Base-by-base conservation (phyloP, 2,888 invertebrate genomes). In the Drosophila melanocephala region DNA sequence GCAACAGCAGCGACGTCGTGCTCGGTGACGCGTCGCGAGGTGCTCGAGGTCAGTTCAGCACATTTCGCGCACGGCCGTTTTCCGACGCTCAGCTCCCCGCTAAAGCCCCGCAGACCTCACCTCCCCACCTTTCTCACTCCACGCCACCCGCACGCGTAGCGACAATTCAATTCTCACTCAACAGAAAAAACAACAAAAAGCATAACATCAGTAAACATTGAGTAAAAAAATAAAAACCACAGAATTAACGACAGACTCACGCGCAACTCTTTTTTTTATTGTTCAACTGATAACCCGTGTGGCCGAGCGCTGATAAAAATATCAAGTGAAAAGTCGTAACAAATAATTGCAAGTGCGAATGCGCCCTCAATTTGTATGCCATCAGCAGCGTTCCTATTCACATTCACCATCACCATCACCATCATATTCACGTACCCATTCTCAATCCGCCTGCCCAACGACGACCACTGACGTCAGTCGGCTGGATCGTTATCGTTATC, bases 341-440 rank as follows among this genome's bases (percentile, higher is more conserved):
- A 63, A 64, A 59, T 70, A 81, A 78, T 75, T 73, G 62, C 55
- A 69, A 75, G 68, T 72, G 75, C 76, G 83, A 85, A 87, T 87
- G 85, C 86, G 78, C 87, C 84, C 80, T 75, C 89, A 83, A 88
- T 88, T 88, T 88, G 81, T 88, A 86, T 86, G 86, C 86, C 86
- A 83, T 56, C 83, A 80, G 58, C 67, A 65, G 52, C 64, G 47
- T 47, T 47, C 77, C 60, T 62, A 78, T 32, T 64, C 75, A 52
- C 59, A 83, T 30, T n/a, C 62, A 51, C 72, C 75, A 22, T 52
- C 42, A 42, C 39, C 39, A 50, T 39, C 12, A 32, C 42, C 33
- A 33, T 26, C 47, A 26, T 47, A 39, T 47, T 42, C 62, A n/a
- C 51, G 14, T 51, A 51, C 22, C n/a, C 50, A 50, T 73, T 61